phyloP scores from a whole-genome alignment of 2,797 vertebrate species.

The Pseudochromis fuscus region DNA sequence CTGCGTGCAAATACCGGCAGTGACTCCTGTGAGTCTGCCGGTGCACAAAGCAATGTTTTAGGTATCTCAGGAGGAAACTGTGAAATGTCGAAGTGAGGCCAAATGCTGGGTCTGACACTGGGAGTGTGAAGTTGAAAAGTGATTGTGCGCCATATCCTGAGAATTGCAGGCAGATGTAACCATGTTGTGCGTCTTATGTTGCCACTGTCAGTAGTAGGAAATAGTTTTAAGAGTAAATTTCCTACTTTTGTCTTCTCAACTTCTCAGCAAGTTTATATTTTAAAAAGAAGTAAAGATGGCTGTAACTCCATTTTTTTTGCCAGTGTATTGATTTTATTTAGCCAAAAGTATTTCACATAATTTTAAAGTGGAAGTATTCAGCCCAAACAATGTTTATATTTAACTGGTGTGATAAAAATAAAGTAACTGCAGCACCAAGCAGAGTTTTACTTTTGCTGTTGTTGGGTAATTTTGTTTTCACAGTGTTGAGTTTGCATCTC shows the following conservation, averaged over 20 bases:
- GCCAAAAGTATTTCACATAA: background rate
- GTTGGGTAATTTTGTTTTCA: background rate
- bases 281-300: background rate
- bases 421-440: background rate
- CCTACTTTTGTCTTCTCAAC: background rate
- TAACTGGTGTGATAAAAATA: background rate
- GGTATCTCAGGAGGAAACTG: slow-evolving; percentile 28
- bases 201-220: slow-evolving; percentile 17
- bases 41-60: slow-evolving; percentile 8
- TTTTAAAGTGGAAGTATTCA: background rate
- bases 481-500: background rate
- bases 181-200: slow-evolving; percentile 27
- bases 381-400: background rate
- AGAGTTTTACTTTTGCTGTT: background rate
- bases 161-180: slow-evolving; percentile 32
- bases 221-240: background rate
- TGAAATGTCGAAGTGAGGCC: slow-evolving; percentile 46
- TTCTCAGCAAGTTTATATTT: background rate
- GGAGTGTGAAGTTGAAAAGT: slow-evolving; percentile 55
- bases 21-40: background rate
- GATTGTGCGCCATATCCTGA: slow-evolving; percentile 63
- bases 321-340: background rate
- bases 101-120: slow-evolving; percentile 41
- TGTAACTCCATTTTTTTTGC: background rate
- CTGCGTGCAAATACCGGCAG: too few relatives aligned